Evolutionary conservation across 2,113 vertebrate species (phyloP).

Genomic region (Struthidea cinerea): DNA sequence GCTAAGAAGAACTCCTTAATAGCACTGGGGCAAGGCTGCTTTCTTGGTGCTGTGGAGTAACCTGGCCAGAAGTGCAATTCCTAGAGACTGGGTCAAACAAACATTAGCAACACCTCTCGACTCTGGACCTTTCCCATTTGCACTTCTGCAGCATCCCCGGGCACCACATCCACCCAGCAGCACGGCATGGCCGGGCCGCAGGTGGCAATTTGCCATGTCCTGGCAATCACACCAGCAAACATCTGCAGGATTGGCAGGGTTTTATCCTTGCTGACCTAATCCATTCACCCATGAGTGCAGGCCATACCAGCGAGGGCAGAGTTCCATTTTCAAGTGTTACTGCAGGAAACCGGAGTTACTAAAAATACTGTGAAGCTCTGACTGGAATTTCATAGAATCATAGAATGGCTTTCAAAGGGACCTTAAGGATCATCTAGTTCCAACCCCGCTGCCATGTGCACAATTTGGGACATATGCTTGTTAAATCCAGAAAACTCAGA

Average conservation of each 20-base stretch:
- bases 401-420: not conserved
- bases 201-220: not conserved
- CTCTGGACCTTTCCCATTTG: not conserved
- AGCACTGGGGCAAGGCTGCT: not conserved
- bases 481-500: not conserved
- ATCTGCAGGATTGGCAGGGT: not conserved
- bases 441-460: not conserved
- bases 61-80: not conserved
- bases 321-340: not conserved
- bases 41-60: not conserved
- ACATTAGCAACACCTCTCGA: not conserved
- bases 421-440: not conserved
- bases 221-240: not conserved
- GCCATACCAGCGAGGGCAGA: not conserved
- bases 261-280: not conserved
- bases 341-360: not conserved
- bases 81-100: not conserved
- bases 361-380: not conserved
- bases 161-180: not conserved
- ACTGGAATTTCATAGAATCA: not conserved
- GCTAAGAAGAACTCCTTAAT: not conserved
- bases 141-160: not conserved
- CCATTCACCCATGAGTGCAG: not conserved
- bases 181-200: not conserved
- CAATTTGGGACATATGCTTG: not conserved